phyloP scores from a whole-genome alignment of 2,797 vertebrate genomes.

The Nasua narica region DNA sequence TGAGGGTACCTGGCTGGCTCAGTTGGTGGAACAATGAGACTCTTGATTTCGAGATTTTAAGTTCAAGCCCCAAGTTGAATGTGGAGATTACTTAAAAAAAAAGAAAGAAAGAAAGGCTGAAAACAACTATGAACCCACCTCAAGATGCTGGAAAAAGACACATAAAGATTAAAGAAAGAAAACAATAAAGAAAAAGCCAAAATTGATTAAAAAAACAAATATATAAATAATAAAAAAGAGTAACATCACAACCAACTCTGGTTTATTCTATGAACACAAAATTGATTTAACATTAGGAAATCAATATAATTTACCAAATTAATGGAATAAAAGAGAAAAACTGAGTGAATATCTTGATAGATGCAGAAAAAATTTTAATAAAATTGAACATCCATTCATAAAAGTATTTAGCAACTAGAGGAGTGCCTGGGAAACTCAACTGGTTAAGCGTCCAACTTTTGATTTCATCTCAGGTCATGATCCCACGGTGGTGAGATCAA shows the following conservation, averaged over 20 bases:
- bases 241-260: neutral
- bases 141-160: neutral
- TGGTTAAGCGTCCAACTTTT: neutral
- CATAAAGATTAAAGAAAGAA: neutral
- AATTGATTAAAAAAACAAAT: neutral
- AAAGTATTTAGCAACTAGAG: no score
- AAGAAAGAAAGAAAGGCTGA: neutral
- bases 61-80: neutral
- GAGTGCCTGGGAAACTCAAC: neutral
- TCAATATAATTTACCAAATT: neutral
- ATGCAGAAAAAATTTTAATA: no score
- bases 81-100: neutral
- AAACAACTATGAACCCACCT: neutral
- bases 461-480: neutral
- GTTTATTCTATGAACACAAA: neutral
- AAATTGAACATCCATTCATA: no score
- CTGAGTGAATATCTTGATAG: no score
- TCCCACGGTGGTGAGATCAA: neutral
- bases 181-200: neutral
- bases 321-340: no score
- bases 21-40: neutral
- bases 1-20: neutral
- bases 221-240: neutral
- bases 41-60: neutral
- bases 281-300: neutral